phyloP scores from a whole-genome alignment of 2,797 vertebrate species.

The Anabas testudineus region DNA sequence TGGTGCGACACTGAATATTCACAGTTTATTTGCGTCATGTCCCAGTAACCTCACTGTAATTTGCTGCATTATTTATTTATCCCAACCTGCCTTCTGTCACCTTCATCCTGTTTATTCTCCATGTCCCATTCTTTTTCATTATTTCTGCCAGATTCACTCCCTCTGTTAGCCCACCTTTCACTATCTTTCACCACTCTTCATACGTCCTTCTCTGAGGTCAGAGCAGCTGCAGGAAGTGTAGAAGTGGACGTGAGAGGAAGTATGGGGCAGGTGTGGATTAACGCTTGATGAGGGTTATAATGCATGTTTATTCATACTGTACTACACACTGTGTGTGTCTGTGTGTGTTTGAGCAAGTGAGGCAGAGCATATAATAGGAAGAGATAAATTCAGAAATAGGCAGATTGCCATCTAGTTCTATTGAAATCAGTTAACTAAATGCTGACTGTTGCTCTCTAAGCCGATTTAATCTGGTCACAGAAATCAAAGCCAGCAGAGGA shows the following conservation, averaged over 20 bases:
- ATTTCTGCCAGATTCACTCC: slow-evolving; percentile 14
- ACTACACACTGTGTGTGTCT: too few relatives aligned
- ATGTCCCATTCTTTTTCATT: slow-evolving; percentile 21
- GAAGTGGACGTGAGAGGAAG: slow-evolving; percentile 15
- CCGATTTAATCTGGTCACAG: slow-evolving; percentile 50
- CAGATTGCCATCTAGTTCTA: slow-evolving; percentile 66
- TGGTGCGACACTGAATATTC: not conserved
- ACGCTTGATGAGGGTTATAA: slow-evolving; percentile 6
- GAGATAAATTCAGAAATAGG: slow-evolving; percentile 52
- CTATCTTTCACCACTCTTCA: slow-evolving; percentile 14
- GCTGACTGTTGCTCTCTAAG: slow-evolving; percentile 52
- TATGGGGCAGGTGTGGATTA: not conserved
- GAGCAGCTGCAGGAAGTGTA: slow-evolving; percentile 14
- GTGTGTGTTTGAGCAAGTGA: slow-evolving; percentile 36
- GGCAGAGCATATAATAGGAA: slow-evolving; percentile 49
- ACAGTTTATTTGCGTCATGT: not conserved
- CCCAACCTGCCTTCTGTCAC: not conserved
- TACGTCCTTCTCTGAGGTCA: slow-evolving; percentile 31
- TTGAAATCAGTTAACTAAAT: slow-evolving; percentile 59
- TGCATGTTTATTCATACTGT: slow-evolving; percentile 17
- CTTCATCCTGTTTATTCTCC: slow-evolving; percentile 15
- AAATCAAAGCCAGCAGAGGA: slow-evolving; percentile 10
- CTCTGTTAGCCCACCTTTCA: not conserved
- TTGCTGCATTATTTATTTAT: not conserved
- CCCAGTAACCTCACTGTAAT: slow-evolving; percentile 1